phyloP scores from a whole-genome alignment of 2,797 vertebrate species.

The Poecile montanus region DNA sequence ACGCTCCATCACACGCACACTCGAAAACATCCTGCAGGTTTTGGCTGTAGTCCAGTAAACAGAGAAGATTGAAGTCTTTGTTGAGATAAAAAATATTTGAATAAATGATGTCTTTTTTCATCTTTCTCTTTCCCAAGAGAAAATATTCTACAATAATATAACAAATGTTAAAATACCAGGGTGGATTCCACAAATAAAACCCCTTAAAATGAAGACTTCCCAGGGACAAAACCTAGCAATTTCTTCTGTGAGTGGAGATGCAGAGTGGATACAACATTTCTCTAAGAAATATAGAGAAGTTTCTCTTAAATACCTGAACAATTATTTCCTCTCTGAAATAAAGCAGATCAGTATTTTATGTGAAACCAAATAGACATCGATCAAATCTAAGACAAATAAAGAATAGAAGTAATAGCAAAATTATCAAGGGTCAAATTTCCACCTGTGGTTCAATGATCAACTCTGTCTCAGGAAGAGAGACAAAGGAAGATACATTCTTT shows the following conservation, averaged over 20 bases:
- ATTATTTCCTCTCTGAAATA: neutral
- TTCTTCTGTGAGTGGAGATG: neutral
- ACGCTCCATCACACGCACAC: neutral
- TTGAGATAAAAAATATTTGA: neutral
- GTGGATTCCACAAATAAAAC: neutral
- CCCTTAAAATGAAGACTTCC: neutral
- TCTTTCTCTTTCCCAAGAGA: neutral
- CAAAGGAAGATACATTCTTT: neutral
- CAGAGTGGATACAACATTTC: neutral
- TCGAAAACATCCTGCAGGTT: neutral
- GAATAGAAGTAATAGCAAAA: neutral
- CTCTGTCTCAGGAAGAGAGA: neutral
- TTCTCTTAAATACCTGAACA: neutral
- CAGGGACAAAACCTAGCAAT: neutral
- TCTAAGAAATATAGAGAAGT: neutral
- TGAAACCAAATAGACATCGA: rapidly evolving
- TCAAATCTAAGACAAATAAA: neutral
- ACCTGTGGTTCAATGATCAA: neutral
- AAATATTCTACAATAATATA: neutral
- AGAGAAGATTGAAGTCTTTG: neutral
- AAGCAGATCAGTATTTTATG: neutral
- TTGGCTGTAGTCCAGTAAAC: neutral
- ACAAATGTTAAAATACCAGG: neutral
- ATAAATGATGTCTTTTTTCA: neutral
- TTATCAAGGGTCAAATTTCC: neutral